Conservation (phyloP, 2,113 vertebrate genomes). For the Gallinago paraguaiae region DNA sequence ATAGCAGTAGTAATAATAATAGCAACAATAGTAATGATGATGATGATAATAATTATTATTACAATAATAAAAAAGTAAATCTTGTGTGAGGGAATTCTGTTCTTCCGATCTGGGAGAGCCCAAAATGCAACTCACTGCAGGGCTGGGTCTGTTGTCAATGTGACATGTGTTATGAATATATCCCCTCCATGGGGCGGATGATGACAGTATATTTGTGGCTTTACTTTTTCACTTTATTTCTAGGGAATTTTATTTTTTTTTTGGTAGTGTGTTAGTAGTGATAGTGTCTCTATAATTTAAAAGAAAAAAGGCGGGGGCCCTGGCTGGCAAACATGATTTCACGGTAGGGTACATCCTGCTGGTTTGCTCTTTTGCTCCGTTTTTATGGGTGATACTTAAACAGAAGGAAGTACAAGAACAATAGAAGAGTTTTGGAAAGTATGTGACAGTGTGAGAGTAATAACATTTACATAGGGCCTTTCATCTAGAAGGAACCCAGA, state of each 20-base stretch:
- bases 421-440: constrained; percentile 46
- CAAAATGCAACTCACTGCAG: background rate
- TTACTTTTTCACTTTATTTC: background rate
- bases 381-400: constrained; percentile 13
- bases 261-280: background rate
- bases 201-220: fast-evolving
- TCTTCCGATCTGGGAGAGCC: fast-evolving
- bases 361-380: background rate
- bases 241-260: background rate
- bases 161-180: fast-evolving
- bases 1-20: background rate
- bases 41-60: background rate
- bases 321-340: background rate
- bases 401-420: constrained; percentile 65
- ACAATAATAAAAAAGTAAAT: background rate
- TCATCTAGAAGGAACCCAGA: constrained; percentile 58
- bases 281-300: background rate
- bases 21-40: background rate
- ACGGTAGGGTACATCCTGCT: background rate
- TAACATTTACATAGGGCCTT: constrained; percentile 56
- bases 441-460: constrained; percentile 38
- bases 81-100: background rate
- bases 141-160: too few species aligned
- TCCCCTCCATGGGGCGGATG: background rate
- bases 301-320: background rate